A percentile compares a stretch with the other conserved stretches of the same genome.
Conservation (phyloP, 2,888 invertebrate genomes). For the Tetramorium bicarinatum region DNA sequence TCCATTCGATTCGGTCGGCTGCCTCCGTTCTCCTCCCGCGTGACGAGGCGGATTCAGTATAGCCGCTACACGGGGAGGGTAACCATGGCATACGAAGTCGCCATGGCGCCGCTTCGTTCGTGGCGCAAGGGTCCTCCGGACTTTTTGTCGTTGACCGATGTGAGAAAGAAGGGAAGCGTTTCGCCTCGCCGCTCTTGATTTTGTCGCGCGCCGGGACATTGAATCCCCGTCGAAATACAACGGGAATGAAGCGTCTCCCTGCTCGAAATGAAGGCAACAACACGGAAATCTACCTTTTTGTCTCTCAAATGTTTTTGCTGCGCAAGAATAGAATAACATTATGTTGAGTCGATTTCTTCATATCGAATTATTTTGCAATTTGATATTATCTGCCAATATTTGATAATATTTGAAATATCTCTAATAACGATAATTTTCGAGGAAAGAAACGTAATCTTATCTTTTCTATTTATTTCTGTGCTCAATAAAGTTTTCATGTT, state of each 20-base stretch:
- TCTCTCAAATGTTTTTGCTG: not conserved
- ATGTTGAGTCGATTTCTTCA: too few relatives aligned
- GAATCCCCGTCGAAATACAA: constrained; percentile 1
- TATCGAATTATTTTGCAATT: not conserved
- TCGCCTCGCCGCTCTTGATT: constrained; percentile 66
- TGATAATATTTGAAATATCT: not conserved
- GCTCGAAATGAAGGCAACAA: not conserved
- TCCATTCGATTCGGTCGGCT: constrained; percentile 77
- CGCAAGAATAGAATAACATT: not conserved
- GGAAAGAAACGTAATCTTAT: not conserved
- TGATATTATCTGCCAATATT: not conserved
- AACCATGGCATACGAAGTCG: constrained; percentile 11
- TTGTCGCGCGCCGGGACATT: constrained; percentile 49
- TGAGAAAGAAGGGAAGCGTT: constrained; percentile 54
- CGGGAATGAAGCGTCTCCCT: constrained; percentile 26
- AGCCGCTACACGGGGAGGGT: constrained; percentile 48
- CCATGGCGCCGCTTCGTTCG: not conserved
- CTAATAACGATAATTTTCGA: not conserved
- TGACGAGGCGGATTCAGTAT: constrained; percentile 68
- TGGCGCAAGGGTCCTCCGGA: constrained; percentile 19
- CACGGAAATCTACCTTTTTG: not conserved
- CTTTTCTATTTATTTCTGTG: not conserved
- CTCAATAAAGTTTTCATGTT: not conserved
- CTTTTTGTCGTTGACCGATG: constrained; percentile 54
- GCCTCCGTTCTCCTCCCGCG: constrained; percentile 66